Evolutionary conservation across 2,888 invertebrate genomes (phyloP).

Genomic region (Prosopocoilus inquinatus): DNA sequence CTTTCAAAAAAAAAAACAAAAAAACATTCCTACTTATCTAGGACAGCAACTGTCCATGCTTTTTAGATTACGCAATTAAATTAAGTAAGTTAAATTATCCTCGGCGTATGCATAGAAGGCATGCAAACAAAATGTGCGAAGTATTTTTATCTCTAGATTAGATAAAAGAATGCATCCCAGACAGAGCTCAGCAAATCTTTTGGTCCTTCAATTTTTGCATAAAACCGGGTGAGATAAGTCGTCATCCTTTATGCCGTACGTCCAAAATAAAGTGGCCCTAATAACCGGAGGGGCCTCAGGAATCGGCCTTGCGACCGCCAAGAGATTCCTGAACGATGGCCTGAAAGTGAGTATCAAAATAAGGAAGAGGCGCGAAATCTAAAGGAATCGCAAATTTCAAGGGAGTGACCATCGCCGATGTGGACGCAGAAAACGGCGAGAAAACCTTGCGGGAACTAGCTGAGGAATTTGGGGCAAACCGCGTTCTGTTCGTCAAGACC

Average conservation of each 20-base stretch:
- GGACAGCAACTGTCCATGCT: too few species aligned
- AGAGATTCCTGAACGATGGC: conserved; percentile 66
- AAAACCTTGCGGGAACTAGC: conserved; percentile 61
- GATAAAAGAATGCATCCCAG: too few species aligned
- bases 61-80: too few species aligned
- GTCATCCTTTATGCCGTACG: background rate
- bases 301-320: conserved; percentile 66
- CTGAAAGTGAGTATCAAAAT: conserved; percentile 11
- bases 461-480: conserved; percentile 65
- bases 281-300: conserved; percentile 72
- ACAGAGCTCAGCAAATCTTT: too few species aligned
- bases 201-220: too few species aligned
- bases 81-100: too few species aligned
- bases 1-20: too few species aligned
- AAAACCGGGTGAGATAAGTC: background rate
- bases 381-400: background rate
- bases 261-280: conserved; percentile 62
- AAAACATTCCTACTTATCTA: too few species aligned
- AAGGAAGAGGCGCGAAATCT: background rate
- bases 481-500: conserved; percentile 67
- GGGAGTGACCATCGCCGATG: conserved; percentile 68
- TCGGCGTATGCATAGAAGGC: too few species aligned
- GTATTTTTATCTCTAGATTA: too few species aligned
- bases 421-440: conserved; percentile 63
- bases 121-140: too few species aligned